Conservation (phyloP, 2,888 invertebrate genomes). For the Drosophila siamana region DNA sequence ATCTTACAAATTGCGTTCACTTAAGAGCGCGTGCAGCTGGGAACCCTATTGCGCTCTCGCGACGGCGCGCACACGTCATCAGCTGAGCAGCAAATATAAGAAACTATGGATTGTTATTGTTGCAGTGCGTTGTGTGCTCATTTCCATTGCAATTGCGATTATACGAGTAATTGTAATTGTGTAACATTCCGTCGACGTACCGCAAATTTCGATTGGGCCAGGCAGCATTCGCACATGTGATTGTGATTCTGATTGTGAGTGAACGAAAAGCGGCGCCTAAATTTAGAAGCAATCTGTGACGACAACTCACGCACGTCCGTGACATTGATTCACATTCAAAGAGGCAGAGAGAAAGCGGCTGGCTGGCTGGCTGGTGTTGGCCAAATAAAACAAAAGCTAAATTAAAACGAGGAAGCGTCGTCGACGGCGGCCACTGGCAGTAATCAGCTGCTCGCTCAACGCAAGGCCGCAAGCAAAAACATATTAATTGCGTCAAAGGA, state of each 20-base stretch:
- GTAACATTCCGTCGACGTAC: conserved; percentile 25
- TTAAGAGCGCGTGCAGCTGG: conserved; percentile 10
- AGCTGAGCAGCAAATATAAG: conserved; percentile 57
- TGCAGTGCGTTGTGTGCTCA: conserved; percentile 40
- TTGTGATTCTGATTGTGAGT: conserved; percentile 44
- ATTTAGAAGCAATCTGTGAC: conserved; percentile 44
- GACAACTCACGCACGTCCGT: conserved; percentile 54
- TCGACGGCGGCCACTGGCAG: conserved; percentile 25
- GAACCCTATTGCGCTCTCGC: conserved; percentile 61
- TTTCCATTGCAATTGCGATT: conserved; percentile 40
- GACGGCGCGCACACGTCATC: conserved; percentile 75
- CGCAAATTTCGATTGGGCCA: conserved; percentile 44
- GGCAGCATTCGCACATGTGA: conserved; percentile 57
- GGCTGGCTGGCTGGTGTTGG: conserved; percentile 17
- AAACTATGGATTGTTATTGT: conserved; percentile 49
- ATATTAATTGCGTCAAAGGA: conserved; percentile 46
- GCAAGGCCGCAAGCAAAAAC: conserved; percentile 41
- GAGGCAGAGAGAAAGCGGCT: conserved; percentile 41
- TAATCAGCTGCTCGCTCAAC: conserved; percentile 70
- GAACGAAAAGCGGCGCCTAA: conserved; percentile 37
- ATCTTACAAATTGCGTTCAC: not conserved
- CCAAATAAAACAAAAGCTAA: conserved; percentile 40
- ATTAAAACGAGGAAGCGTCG: conserved; percentile 74
- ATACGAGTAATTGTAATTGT: conserved; percentile 22
- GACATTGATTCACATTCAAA: conserved; percentile 74